Percentiles rank a stretch among this genome's conserved stretches.
Evolutionary conservation across 2,113 vertebrate species (phyloP).

Genomic region (Poeciliopsis retropinna): DNA sequence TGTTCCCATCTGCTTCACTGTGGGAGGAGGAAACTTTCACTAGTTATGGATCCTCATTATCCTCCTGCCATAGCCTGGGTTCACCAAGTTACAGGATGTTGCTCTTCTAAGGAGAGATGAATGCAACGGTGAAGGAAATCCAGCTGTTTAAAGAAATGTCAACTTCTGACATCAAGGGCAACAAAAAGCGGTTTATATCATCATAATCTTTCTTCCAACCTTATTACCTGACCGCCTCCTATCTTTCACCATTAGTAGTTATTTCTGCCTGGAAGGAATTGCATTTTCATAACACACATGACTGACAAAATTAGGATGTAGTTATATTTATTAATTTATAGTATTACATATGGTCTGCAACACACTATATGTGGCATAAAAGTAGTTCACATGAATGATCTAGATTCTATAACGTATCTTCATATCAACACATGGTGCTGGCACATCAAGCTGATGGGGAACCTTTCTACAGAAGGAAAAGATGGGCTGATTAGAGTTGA

Average conservation of each 20-base stretch:
- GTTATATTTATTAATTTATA: too few relatives aligned
- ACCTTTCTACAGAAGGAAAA: not conserved
- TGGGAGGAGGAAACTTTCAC: slow-evolving; percentile 51
- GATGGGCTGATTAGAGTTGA: too few relatives aligned
- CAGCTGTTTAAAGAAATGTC: slow-evolving; percentile 60
- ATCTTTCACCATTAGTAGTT: too few relatives aligned
- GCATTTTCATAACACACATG: too few relatives aligned
- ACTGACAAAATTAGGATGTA: too few relatives aligned
- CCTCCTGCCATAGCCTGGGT: slow-evolving; percentile 47
- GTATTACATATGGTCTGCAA: too few relatives aligned
- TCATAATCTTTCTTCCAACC: not conserved
- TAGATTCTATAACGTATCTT: not conserved
- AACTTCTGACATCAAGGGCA: slow-evolving; percentile 59
- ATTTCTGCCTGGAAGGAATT: too few relatives aligned
- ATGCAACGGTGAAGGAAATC: slow-evolving; percentile 61
- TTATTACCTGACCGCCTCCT: too few relatives aligned
- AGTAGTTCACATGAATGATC: too few relatives aligned
- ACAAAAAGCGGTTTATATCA: slow-evolving; percentile 51
- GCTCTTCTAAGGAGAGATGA: slow-evolving; percentile 33
- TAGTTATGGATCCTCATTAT: slow-evolving; percentile 54
- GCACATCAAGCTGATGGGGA: not conserved
- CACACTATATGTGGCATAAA: too few relatives aligned
- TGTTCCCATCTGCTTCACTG: slow-evolving; percentile 47
- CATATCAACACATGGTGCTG: not conserved
- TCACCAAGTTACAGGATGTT: slow-evolving; percentile 1